A percentile compares a stretch with the other conserved stretches of the same genome.
Conservation (phyloP, 2,888 invertebrate species). For the Drosophila algonquin region DNA sequence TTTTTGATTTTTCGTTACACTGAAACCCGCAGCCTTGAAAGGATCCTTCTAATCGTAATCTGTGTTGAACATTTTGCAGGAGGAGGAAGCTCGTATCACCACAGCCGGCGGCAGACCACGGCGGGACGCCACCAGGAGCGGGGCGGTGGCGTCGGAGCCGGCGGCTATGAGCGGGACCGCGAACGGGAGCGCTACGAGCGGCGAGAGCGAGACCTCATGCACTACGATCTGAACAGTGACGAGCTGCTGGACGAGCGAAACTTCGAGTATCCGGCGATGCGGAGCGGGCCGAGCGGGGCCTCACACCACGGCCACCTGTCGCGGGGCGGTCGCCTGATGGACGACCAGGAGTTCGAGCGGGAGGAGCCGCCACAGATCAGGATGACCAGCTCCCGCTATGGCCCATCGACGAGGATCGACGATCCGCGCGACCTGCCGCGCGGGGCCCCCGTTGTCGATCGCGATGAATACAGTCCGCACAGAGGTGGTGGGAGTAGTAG, state of each 20-base stretch:
- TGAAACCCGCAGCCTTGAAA: neutral
- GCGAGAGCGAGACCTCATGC: constrained; percentile 83
- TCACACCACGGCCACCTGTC: constrained; percentile 73
- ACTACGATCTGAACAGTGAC: constrained; percentile 84
- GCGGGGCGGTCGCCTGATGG: constrained; percentile 78
- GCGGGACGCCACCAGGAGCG: constrained; percentile 76
- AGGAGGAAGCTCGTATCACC: constrained; percentile 84
- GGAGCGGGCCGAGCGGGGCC: constrained; percentile 77
- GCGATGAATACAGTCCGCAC: constrained; percentile 84
- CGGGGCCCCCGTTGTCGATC: constrained; percentile 82
- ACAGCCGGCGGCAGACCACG: constrained; percentile 81
- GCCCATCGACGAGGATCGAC: constrained; percentile 72
- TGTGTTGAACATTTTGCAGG: constrained; percentile 69
- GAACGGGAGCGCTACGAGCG: constrained; percentile 82
- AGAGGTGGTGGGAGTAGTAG: constrained; percentile 85
- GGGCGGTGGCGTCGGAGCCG: constrained; percentile 61
- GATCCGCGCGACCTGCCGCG: constrained; percentile 81
- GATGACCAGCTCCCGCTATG: constrained; percentile 65
- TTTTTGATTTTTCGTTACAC: constrained; percentile 58
- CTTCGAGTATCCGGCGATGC: constrained; percentile 82
- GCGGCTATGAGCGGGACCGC: constrained; percentile 64
- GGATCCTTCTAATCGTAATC: neutral
- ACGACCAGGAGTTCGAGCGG: constrained; percentile 83
- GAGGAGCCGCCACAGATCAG: constrained; percentile 76
- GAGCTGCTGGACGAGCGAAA: constrained; percentile 83